These are phyloP conservation scores for Epistrophe eligans DNA, from an alignment of 2,888 invertebrate species.

Conservation along the genomic window DNA sequence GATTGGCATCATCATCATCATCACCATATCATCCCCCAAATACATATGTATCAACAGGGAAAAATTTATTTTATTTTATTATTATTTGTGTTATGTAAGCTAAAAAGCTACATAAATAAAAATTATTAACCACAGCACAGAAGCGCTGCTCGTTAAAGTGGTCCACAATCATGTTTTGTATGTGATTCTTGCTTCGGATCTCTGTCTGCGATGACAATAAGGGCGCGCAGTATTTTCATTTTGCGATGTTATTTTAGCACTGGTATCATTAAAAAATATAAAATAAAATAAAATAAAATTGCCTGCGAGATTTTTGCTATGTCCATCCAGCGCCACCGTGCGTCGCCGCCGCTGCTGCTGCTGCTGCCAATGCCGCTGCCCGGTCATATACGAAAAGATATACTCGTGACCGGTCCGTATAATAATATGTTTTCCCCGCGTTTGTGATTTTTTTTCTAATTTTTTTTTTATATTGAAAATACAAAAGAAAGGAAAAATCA, in stretches of 20 bases:
- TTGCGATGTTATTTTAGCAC: constrained; percentile 62
- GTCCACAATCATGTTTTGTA: constrained; percentile 67
- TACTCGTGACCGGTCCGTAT: constrained; percentile 50
- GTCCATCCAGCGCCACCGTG: constrained; percentile 41
- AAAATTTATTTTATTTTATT: constrained; percentile 69
- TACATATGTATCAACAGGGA: constrained; percentile 35
- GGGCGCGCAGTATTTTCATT: constrained; percentile 73
- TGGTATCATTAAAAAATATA: constrained; percentile 28
- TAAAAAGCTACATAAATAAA: constrained; percentile 66
- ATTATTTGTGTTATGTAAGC: constrained; percentile 66
- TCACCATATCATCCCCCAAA: constrained; percentile 50
- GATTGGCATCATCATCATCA: constrained; percentile 15
- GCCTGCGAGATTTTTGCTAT: constrained; percentile 53
- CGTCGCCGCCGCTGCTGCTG: neutral
- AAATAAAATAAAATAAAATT: neutral
- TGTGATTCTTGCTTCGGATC: constrained; percentile 65
- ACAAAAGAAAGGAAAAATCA: constrained; percentile 21
- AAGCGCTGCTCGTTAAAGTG: constrained; percentile 71
- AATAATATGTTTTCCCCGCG: constrained; percentile 38
- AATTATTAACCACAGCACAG: constrained; percentile 70
- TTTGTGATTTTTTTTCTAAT: constrained; percentile 20
- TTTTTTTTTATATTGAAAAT: constrained; percentile 28
- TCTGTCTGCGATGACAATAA: constrained; percentile 67
- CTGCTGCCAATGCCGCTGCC: constrained; percentile 25
- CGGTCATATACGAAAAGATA: constrained; percentile 47